Evolutionary conservation across 2,113 vertebrate species (phyloP).

Genomic region (Psittacus erithacus): DNA sequence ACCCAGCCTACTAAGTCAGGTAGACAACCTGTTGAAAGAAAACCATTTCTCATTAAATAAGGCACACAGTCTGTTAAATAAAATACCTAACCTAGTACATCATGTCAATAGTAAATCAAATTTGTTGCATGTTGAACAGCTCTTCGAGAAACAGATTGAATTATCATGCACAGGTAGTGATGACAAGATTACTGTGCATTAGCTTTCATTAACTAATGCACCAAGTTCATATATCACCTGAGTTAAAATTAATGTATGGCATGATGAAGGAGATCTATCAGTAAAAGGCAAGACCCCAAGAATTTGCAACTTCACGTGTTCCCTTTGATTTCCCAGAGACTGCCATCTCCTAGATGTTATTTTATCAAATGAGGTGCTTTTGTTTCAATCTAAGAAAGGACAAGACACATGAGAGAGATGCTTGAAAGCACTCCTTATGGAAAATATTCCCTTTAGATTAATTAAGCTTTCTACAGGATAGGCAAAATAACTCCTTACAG

Average conservation of each 20-base stretch:
- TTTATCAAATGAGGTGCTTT: background rate
- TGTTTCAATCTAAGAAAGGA: background rate
- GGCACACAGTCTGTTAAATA: conserved; percentile 22
- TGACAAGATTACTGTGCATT: conserved; percentile 37
- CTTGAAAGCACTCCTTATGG: background rate
- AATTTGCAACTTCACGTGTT: background rate
- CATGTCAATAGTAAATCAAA: conserved; percentile 45
- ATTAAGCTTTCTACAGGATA: conserved; percentile 4
- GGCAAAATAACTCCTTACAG: background rate
- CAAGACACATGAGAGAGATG: background rate
- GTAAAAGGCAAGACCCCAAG: conserved; percentile 12
- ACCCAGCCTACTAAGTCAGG: background rate
- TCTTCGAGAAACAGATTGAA: conserved; percentile 29
- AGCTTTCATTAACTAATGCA: conserved; percentile 50
- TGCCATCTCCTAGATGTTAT: background rate
- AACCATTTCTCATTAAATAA: conserved; percentile 42
- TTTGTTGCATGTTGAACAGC: conserved; percentile 34
- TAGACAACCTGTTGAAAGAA: conserved; percentile 8
- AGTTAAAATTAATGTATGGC: conserved; percentile 14
- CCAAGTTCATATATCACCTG: conserved; percentile 49
- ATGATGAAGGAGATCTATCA: background rate
- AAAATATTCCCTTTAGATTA: conserved; percentile 40
- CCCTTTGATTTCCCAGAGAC: background rate
- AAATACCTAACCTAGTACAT: conserved; percentile 48
- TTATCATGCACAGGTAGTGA: conserved; percentile 55